Evolutionary conservation across 2,888 invertebrate species (phyloP), one percentile per base, ranked within the genome.

Genomic region (Netelia virgata): DNA sequence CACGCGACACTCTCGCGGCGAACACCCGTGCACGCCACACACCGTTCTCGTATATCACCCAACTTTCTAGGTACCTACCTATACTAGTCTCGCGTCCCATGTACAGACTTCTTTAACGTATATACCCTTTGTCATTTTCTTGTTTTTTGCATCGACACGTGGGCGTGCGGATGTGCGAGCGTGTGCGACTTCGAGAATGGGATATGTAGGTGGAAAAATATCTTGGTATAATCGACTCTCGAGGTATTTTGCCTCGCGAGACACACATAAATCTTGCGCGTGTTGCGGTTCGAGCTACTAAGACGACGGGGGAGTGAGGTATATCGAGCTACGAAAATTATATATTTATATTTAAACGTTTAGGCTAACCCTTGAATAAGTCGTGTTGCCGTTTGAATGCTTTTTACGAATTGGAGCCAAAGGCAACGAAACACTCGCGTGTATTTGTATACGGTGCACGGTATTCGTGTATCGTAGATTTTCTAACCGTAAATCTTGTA

Each of bases 1-100:
- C 82, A 82, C 77, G 77, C 82, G 82, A 82, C 82, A 82, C 82
- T 73, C 77, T 76, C 66, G 57, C 81, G 59, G 57, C 41, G 41
- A 68, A 50, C 70, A 50, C 68, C 55, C 63, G 10, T n/a, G 16
- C 59, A 69, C 68, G 61, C 63, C 43, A 68, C 11, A 36, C 55
- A 9, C 66, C 18, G 55, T 20, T 28, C 28, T 14, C 61, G n/a
- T 18, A 20, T 57, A 70, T 70, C 74, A 10, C 47, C 10, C 20
- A 63, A 75, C 41, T 81, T 81, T 74, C 80, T 80, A 73, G 11
- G 28, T 43, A 55, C 53, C 16, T 55, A 11, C n/a, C n/a, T n/a
- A n/a, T n/a, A n/a, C 53, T 14, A 41, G 43, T 11, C 18, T 70
- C 23, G 20, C 18, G 20, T 66, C 2, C 5, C 63, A 20, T 8